phyloP scores from a whole-genome alignment of 2,113 vertebrate species.

The Sterna hirundo region DNA sequence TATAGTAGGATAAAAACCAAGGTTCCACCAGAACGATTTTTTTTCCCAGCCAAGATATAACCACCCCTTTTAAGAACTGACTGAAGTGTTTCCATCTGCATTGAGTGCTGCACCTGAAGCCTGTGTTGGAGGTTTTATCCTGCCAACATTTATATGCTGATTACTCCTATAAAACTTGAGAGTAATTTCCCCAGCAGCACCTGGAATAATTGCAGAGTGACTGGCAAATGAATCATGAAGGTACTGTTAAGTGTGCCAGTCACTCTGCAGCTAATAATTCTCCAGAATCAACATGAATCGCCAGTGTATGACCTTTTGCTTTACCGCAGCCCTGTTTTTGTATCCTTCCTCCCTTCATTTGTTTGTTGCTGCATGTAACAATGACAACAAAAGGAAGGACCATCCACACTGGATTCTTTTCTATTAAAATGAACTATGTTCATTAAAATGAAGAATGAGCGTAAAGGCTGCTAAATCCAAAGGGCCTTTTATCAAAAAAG shows the following conservation, averaged over 20 bases:
- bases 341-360: conserved; percentile 52
- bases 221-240: conserved; percentile 74
- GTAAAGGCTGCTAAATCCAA: conserved; percentile 49
- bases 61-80: conserved; percentile 27
- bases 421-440: conserved; percentile 1
- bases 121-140: conserved; percentile 55
- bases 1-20: background rate
- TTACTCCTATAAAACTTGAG: conserved; percentile 76
- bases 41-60: conserved; percentile 36
- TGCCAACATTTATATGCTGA: conserved; percentile 75
- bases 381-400: conserved; percentile 70
- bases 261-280: conserved; percentile 71
- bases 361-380: conserved; percentile 70
- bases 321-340: conserved; percentile 68
- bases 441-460: conserved; percentile 31
- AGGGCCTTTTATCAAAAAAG: conserved; percentile 44
- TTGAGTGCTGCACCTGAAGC: conserved; percentile 72
- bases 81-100: conserved; percentile 65
- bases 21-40: background rate
- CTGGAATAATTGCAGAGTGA: conserved; percentile 83
- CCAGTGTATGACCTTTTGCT: conserved; percentile 66
- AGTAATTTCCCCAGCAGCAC: conserved; percentile 77
- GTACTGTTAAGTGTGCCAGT: conserved; percentile 74
- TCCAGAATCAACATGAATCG: conserved; percentile 60
- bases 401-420: conserved; percentile 59